These are phyloP conservation scores for Rhabdophis nuchalis DNA, from an alignment of 2,797 vertebrate genomes.

Conservation along the genomic window DNA sequence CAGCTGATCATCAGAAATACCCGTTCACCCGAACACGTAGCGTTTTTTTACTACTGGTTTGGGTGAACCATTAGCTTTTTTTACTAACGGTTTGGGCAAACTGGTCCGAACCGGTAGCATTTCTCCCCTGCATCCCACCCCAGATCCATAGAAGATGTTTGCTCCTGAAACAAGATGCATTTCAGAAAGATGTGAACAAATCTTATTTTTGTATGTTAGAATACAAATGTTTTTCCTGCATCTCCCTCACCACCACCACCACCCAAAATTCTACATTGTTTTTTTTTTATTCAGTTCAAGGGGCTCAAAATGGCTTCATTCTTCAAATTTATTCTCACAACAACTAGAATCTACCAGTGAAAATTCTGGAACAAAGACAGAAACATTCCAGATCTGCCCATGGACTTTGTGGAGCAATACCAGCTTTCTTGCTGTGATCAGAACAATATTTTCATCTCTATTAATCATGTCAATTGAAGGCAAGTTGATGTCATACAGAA, in stretches of 20 bases:
- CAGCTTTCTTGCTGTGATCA: neutral
- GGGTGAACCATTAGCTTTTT: no score
- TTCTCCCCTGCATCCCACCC: neutral
- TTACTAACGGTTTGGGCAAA: no score
- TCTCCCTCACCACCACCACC: no score
- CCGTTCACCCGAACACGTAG: no score
- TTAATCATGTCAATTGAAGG: neutral
- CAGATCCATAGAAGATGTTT: neutral
- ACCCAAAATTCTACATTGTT: neutral
- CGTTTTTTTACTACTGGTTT: no score
- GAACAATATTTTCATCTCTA: slow-evolving; percentile 7
- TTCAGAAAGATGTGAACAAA: neutral
- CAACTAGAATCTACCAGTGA: neutral
- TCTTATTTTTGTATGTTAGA: neutral
- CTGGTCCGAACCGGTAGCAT: no score
- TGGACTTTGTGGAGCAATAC: neutral
- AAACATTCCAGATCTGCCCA: neutral
- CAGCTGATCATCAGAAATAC: no score
- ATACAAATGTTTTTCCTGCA: neutral
- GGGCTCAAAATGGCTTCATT: neutral
- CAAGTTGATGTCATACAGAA: neutral
- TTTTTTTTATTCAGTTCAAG: neutral
- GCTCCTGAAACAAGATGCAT: neutral
- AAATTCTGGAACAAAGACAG: neutral
- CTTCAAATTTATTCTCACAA: neutral